Evolutionary conservation across 2,113 vertebrate species (phyloP).

Genomic region (Cepphus grylle): DNA sequence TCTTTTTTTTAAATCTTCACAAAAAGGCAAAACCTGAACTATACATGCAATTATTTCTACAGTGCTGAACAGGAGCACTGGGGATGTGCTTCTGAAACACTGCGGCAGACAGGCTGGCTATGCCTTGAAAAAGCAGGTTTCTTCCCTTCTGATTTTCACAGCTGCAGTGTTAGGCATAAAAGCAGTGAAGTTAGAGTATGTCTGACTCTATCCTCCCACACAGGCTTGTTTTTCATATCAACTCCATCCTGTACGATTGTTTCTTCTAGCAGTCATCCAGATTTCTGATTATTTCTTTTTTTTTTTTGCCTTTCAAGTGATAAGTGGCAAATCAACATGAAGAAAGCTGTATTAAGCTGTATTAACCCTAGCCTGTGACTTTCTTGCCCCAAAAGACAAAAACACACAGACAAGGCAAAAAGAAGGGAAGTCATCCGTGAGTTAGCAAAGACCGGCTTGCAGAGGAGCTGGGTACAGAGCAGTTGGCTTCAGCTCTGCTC

Average conservation of each 20-base stretch:
- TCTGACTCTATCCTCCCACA: not conserved
- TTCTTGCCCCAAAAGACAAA: not conserved
- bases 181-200: not conserved
- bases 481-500: not conserved
- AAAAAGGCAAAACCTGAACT: not conserved
- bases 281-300: not conserved
- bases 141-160: conserved; percentile 15
- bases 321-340: not conserved
- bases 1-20: not conserved
- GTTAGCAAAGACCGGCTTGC: not conserved
- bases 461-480: not conserved
- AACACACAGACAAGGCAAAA: not conserved
- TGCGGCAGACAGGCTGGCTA: not conserved
- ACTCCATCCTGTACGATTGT: not conserved
- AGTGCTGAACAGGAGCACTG: not conserved
- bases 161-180: not conserved
- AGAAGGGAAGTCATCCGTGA: not conserved
- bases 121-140: not conserved
- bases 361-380: not conserved
- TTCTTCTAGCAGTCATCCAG: not conserved
- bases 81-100: not conserved
- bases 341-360: not conserved
- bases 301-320: not conserved
- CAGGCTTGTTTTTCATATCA: not conserved
- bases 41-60: not conserved